Base-by-base conservation (phyloP, 2,888 invertebrate species). In the Dicyrtomina minuta region DNA sequence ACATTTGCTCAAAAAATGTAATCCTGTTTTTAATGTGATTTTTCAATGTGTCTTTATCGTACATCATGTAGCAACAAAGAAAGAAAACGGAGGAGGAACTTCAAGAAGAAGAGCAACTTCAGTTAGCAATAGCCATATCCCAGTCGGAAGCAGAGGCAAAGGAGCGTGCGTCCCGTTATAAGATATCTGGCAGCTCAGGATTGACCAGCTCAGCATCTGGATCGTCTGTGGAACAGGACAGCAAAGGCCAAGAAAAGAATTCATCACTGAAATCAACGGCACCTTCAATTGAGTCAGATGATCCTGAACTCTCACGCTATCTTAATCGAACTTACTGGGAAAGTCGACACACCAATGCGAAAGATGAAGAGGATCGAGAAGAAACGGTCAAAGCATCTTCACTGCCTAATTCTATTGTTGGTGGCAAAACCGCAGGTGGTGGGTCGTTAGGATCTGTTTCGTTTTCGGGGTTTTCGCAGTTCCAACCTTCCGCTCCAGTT, bases 131-230 rank as follows among this genome's bases (percentile, higher is more conserved):
- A 41, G 99, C 99, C 4, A 85, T 99, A 70, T 98, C 97, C 80
- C 94, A 97, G 81, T 97, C 96, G 13, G 99, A 99, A 83, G 97
- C 97, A 2, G 99, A 99, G 81, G 90, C 89, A n/a, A 93, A 93
- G 80, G 91, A 91, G 80, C 90, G 91, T 79, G 87, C 89, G 20
- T 72, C 72, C 39, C 65, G 68, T 5, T 60, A 66, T 27, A 60
- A 64, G 27, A 44, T 39, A 39, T 22, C 43, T 56, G 27, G 55
- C 24, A 22, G 43, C 27, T 41, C 55, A 33, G 41, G 13, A 53
- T 51, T 41, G 43, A 20, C 24, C 22, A 66, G 44, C 46, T 41
- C 64, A 20, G 41, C 41, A 13, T 49, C 61, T 26, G 66, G 62
- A 53, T 41, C 70, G 22, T 67, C 66, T 5, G 59, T 70, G 13